Evolutionary conservation across 2,113 vertebrate species (phyloP), one percentile per base, ranked within the genome.

Genomic region (Rhineura floridana): DNA sequence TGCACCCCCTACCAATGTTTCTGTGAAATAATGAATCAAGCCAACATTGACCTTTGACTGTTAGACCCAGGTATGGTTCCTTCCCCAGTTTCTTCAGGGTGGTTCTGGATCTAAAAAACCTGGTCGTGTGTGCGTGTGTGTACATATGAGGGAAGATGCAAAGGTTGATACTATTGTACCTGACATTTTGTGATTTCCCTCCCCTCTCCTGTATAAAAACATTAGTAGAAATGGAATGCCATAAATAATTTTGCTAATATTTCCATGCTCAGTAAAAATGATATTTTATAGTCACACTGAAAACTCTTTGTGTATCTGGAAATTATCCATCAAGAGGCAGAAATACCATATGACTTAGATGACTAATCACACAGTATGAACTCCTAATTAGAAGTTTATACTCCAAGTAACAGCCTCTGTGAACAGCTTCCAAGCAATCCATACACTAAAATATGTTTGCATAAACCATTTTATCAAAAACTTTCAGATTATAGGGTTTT

Each of bases 301-400:
- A 83, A 83, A 50, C 25, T 75, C 81, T 83, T 88, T 83, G 70
- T 83, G 46, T 83, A 88, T 88, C 72, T 88, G 46, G 59, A 88
- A 88, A 88, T 88, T 88, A 83, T 83, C 87, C 81, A 88, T 88
- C 87, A 83, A 83, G 80, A 83, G 72, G 81, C 72, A 88, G 72
- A 88, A 83, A 88, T 88, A 83, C 59, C 81, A 88, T 65, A 83
- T 88, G 72, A 83, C 81, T 88, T 88, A 83, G 87, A 83, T 88
- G 87, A 88, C 87, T 88, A 88, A 88, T 88, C 87, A 83, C 87
- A 88, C 87, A 88, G 87, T 88, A 77, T 88, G 87, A 83, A 88
- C 72, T 83, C 81, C 87, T 88, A 88, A 88, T 88, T 88, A 88
- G 81, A 88, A 83, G 81, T 83, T 83, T 76, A 88, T 48, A 77